These are phyloP conservation scores for Sanderia malayensis DNA, from an alignment of 30 jellyfish, hydroid and myxozoan genomes.

Conservation along the genomic window DNA sequence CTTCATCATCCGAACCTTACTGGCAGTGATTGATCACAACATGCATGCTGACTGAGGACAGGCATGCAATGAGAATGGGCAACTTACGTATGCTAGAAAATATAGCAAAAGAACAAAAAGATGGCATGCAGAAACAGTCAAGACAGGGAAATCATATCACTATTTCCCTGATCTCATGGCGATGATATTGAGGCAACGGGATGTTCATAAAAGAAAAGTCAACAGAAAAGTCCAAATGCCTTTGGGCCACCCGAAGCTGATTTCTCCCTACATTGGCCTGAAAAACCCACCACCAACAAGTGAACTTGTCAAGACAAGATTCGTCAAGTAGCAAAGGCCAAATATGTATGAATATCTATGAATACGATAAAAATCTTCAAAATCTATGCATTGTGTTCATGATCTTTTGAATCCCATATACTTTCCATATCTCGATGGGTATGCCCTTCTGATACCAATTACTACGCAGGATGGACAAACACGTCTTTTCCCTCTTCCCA, in stretches of 20 bases:
- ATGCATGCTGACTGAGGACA: slow-evolving; percentile 1
- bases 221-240: not conserved
- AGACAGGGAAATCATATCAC: too few species aligned
- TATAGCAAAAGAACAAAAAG: not conserved
- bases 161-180: too few species aligned
- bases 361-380: too few species aligned
- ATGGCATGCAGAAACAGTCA: not conserved
- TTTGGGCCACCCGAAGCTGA: slow-evolving; percentile 6
- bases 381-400: not conserved
- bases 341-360: not conserved
- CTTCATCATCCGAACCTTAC: not conserved
- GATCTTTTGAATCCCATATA: too few species aligned
- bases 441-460: not conserved
- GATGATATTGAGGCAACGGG: not conserved
- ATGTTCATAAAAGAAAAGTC: not conserved
- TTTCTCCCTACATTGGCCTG: slow-evolving; percentile 19
- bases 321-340: not conserved
- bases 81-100: not conserved
- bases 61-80: not conserved
- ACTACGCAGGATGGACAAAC: slow-evolving; percentile 22
- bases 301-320: slow-evolving; percentile 9
- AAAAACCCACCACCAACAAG: slow-evolving; percentile 26
- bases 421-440: not conserved
- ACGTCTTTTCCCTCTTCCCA: slow-evolving; percentile 18
- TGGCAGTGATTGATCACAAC: too few species aligned